Evolutionary conservation across 2,113 vertebrate species (phyloP), one percentile per base, ranked within the genome.

Genomic region (Albula goreensis): DNA sequence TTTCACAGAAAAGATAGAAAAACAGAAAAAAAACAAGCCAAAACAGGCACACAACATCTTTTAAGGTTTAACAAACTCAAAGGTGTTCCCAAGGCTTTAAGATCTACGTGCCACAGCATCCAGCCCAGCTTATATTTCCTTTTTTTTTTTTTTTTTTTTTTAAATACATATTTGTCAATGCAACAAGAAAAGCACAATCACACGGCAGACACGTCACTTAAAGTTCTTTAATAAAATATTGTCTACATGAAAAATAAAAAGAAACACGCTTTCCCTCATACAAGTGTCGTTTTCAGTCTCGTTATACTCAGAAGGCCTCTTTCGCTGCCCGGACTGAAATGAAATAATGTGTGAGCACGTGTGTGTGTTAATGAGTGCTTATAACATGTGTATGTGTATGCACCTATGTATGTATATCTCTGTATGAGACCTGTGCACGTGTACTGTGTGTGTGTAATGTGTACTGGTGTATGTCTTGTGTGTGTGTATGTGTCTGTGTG

Each of bases 101-200:
- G 57, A 80, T 85, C 56, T 48, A 57, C 49, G 52, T 31, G 11
- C 88, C 90, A 88, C 89, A 85, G 86, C 86, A 86, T 84, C 90
- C 89, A 90, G 11, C 50, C 87, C 77, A 82, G 60, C 85, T 82
- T 84, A 86, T 86, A 89, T 82, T 91, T 87, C 83, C 84, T 81
- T 87, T 87, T 49, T 78, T 74, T 80, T 66, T 70, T 74, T 80
- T 66, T 70, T 81, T 66, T 81, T 85, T 92, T 85, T 90, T 91
- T 87, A 93, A 90, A 92, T 88, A 93, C 87, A 89, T 87, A 85
- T 92, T 89, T 41, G 31, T 90, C 90, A 94, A 95, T 94, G 94
- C 91, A 89, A 95, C 93, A 93, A 92, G 92, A 93, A 91, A 93
- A 93, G 93, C 92, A 94, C 93, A 87, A 93, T 89, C 94, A 94